phyloP scores from a whole-genome alignment of 2,113 vertebrate genomes.

The Forbesichthys agassizii region DNA sequence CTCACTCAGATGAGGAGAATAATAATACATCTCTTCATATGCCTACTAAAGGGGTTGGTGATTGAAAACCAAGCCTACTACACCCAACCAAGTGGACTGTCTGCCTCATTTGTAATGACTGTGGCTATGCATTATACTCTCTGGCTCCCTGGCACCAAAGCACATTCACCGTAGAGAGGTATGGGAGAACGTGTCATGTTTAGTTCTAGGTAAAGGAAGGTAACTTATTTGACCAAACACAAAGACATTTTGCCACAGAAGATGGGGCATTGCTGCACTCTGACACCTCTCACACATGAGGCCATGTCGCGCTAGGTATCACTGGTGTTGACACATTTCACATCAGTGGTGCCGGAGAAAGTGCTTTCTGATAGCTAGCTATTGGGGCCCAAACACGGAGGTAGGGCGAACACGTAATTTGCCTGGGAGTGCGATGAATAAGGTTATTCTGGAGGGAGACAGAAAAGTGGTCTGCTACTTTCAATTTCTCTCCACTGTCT shows the following conservation, averaged over 20 bases:
- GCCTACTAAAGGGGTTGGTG: slow-evolving; percentile 24
- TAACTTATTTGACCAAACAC: no score
- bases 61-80: background rate
- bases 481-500: slow-evolving; percentile 8
- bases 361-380: slow-evolving; percentile 19
- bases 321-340: background rate
- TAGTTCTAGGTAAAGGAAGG: no score
- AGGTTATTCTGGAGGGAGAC: slow-evolving; percentile 4
- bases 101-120: background rate
- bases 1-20: slow-evolving; percentile 17
- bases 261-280: background rate
- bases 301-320: background rate
- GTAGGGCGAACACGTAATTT: background rate
- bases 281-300: background rate
- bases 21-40: slow-evolving; percentile 25
- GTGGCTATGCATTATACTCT: no score
- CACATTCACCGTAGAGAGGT: no score
- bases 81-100: background rate
- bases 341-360: background rate
- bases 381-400: background rate
- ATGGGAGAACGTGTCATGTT: no score
- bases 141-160: background rate
- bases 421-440: slow-evolving; percentile 15
- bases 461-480: background rate
- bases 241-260: no score